A percentile compares a stretch with the other conserved stretches of the same genome.
These are phyloP conservation scores for Cerceris rybyensis DNA, from an alignment of 2,888 invertebrate genomes.

Conservation along the genomic window DNA sequence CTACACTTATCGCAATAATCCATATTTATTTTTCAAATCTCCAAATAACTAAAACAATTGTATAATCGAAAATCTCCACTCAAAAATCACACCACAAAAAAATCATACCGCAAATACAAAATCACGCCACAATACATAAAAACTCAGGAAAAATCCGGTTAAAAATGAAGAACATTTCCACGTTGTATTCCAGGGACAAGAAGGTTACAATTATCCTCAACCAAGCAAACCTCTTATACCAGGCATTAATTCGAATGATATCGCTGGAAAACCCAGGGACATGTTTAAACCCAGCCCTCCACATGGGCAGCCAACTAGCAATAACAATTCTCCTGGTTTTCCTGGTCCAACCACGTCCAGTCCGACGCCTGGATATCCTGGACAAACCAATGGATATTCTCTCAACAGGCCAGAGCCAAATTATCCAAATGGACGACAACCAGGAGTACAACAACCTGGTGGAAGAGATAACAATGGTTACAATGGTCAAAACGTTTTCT, in stretches of 20 bases:
- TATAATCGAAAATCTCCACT: too few species aligned
- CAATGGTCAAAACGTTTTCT: constrained; percentile 51
- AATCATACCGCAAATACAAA: too few species aligned
- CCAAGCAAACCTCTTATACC: constrained; percentile 85
- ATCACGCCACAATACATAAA: too few species aligned
- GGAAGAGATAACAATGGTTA: constrained; percentile 28
- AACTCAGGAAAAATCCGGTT: too few species aligned
- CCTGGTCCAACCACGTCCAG: constrained; percentile 41
- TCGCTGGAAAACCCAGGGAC: neutral
- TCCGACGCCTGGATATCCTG: constrained; percentile 56
- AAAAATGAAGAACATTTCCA: neutral
- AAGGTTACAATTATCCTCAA: constrained; percentile 89
- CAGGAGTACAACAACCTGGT: constrained; percentile 49
- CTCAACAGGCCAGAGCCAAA: constrained; percentile 67
- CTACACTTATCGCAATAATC: too few species aligned
- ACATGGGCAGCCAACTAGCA: neutral
- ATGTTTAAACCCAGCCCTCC: neutral
- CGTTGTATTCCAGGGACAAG: constrained; percentile 84
- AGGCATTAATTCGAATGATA: constrained; percentile 30
- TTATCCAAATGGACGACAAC: constrained; percentile 66
- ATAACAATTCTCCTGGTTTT: constrained; percentile 9
- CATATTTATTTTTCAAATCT: too few species aligned
- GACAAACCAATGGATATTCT: constrained; percentile 67
- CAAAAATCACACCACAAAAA: too few species aligned
- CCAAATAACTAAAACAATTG: too few species aligned